Percentiles rank a stretch among this genome's conserved stretches.
These are phyloP conservation scores for Drosophila cyrtoloma DNA, from an alignment of 2,888 invertebrate species.

Conservation along the genomic window DNA sequence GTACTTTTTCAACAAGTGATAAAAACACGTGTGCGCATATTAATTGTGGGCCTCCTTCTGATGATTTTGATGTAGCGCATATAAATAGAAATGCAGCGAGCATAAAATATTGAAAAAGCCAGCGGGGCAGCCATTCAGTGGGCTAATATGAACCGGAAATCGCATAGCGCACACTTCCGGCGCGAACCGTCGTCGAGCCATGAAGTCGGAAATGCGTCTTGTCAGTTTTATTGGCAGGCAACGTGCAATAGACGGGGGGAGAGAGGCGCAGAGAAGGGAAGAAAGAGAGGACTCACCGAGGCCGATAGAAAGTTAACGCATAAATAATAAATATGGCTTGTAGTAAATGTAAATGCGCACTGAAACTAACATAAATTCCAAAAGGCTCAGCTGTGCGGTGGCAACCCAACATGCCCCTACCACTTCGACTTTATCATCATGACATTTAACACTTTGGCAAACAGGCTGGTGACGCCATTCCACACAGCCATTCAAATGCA, in stretches of 20 bases:
- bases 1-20: slow-evolving; percentile 62
- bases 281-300: slow-evolving; percentile 1
- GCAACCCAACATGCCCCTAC: background rate
- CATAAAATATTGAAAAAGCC: slow-evolving; percentile 51
- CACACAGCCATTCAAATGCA: slow-evolving; percentile 75
- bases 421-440: slow-evolving; percentile 52
- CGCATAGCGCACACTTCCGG: slow-evolving; percentile 45
- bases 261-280: background rate
- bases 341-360: slow-evolving; percentile 76
- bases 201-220: slow-evolving; percentile 64
- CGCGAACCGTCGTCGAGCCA: slow-evolving; percentile 4
- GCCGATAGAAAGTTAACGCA: slow-evolving; percentile 32
- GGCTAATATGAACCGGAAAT: slow-evolving; percentile 63
- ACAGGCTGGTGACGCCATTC: slow-evolving; percentile 52
- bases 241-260: background rate
- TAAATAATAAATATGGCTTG: slow-evolving; percentile 76
- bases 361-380: slow-evolving; percentile 72
- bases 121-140: slow-evolving; percentile 20
- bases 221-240: slow-evolving; percentile 57
- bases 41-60: slow-evolving; percentile 34
- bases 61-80: slow-evolving; percentile 7
- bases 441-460: slow-evolving; percentile 81
- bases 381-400: slow-evolving; percentile 63
- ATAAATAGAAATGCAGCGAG: slow-evolving; percentile 55
- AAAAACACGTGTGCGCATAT: slow-evolving; percentile 49